Evolutionary conservation across 2,888 invertebrate genomes (phyloP), one percentile per base, ranked within the genome.

Genomic region (Leucophora obtusa): DNA sequence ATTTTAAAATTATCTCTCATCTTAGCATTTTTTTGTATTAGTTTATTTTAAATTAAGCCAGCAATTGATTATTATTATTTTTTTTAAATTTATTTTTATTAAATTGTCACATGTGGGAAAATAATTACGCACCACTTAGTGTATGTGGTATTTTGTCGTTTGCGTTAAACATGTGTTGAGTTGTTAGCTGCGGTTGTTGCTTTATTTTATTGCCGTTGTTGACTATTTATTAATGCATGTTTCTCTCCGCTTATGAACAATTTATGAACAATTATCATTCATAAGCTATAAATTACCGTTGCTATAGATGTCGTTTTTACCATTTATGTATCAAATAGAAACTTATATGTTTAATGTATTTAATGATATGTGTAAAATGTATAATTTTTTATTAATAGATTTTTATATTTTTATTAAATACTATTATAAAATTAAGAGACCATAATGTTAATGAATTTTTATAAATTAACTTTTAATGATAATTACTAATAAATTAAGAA

Each of bases 61-160:
- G 10, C 7, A 9, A 43, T 66, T 3, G 4, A 21, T n/a, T n/a
- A 21, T 3, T 21, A 21, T 21, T 63, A 18, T 17, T 28, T 63
- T 38, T 54, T 63, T 66, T 43, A 56, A 43, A 66, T 62, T 28
- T 47, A 18, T 17, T 17, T 54, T 71, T 54, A 78, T 62, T 56
- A 79, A 79, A 62, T 79, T 79, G 71, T 71, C 71, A 60, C 75
- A 75, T 79, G 74, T 79, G 79, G 79, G 71, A 79, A 71, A 75
- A 71, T 75, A 79, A 75, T 71, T 71, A 78, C 74, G 65, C 74
- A 75, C 78, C 63, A 63, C 50, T 70, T 69, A 73, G 51, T 54
- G 28, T 28, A 43, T 69, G 6, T 66, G 5, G n/a, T n/a, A 58
- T 70, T 58, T 58, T 51, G 59, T 74, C 28, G 65, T 70, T 59